Evolutionary conservation across 2,113 vertebrate genomes (phyloP).

Genomic region (zebrafish (Danio rerio)): DNA sequence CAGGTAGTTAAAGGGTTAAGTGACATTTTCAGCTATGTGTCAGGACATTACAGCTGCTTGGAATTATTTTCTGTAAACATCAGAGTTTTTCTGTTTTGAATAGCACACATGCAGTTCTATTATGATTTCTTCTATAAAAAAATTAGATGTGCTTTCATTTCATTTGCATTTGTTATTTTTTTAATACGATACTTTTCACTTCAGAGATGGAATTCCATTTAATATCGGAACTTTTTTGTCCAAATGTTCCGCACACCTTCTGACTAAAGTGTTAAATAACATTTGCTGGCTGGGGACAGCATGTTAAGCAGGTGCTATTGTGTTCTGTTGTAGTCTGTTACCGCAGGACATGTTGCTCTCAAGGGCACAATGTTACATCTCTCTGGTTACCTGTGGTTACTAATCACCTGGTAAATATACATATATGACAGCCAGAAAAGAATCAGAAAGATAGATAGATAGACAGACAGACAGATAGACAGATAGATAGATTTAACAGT

Average conservation of each 20-base stretch:
- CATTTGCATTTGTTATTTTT: neutral
- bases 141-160: slow-evolving; percentile 2
- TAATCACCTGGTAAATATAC: neutral
- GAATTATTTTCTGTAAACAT: slow-evolving; percentile 15
- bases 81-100: neutral
- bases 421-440: too few relatives aligned
- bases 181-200: neutral
- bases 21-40: slow-evolving; percentile 2
- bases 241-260: neutral
- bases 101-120: neutral
- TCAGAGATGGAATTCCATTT: neutral
- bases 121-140: neutral
- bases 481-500: neutral
- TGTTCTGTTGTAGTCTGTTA: neutral
- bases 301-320: slow-evolving; percentile 4
- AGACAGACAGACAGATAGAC: too few relatives aligned
- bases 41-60: neutral
- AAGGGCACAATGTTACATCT: neutral
- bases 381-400: neutral
- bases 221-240: neutral
- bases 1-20: neutral
- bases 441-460: too few relatives aligned
- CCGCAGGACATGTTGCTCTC: neutral
- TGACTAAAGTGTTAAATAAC: neutral
- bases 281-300: neutral